These are phyloP conservation scores for Agonopterix arenella DNA, from an alignment of 2,888 invertebrate species.

Conservation along the genomic window DNA sequence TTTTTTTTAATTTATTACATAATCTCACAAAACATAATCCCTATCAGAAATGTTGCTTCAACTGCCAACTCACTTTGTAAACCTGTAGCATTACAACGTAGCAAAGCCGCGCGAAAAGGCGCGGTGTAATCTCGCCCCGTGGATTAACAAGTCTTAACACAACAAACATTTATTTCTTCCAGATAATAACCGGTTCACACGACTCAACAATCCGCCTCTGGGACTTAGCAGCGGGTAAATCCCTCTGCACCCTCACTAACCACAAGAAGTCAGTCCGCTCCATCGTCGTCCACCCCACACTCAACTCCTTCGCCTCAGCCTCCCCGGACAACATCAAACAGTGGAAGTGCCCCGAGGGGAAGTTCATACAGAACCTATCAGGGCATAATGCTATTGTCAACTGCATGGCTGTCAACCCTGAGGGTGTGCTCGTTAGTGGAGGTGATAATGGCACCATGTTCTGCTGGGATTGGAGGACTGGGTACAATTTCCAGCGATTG, in stretches of 20 bases:
- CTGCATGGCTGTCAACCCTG: conserved; percentile 95
- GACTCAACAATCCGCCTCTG: conserved; percentile 98
- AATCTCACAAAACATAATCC: no score
- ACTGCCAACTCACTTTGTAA: no score
- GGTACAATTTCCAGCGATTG: conserved; percentile 97
- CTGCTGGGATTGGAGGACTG: conserved; percentile 99
- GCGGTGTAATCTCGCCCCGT: no score
- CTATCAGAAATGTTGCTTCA: no score
- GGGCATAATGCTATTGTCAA: conserved; percentile 99
- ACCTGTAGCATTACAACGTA: no score
- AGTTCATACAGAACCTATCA: conserved; percentile 97
- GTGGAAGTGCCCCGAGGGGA: conserved; percentile 99
- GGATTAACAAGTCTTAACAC: no score
- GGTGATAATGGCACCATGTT: conserved; percentile 98
- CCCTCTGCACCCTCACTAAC: conserved; percentile 95
- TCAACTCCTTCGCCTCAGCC: conserved; percentile 97
- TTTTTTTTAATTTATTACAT: no score
- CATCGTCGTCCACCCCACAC: conserved; percentile 84
- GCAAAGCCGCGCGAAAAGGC: no score
- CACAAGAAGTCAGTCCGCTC: conserved; percentile 97
- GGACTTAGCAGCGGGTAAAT: conserved; percentile 98
- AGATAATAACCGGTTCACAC: conserved; percentile 94
- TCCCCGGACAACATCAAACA: conserved; percentile 99
- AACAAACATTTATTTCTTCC: conserved; percentile 15
- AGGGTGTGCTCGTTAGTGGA: conserved; percentile 97